Base-by-base conservation (phyloP, 2,113 vertebrate genomes). In the Urocitellus parryii region DNA sequence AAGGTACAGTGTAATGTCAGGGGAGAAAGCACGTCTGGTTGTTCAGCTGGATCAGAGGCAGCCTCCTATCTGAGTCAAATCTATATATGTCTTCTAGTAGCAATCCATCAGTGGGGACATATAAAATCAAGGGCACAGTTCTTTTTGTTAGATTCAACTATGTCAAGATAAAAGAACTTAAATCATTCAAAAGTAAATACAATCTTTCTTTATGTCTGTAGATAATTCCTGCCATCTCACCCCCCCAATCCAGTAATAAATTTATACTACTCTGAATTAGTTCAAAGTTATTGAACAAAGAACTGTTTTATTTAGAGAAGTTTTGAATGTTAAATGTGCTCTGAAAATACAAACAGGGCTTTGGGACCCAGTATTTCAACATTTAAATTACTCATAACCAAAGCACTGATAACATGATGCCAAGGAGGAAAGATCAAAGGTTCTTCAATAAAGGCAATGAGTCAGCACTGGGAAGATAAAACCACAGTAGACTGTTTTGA, bases 301-400 rank as follows among this genome's bases (percentile, higher is more conserved):
- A 83, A 91, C 93, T 68, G 11, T 61, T 90, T 83, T 76, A 70
- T 80, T 81, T 90, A 82, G 88, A 81, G 48, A 92, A 87, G 10
- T 61, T 4, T 14, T 79, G 29, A 79, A 27, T 65, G 6, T 42
- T 83, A 83, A 92, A 84, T 63, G 27, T 72, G 12, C 16, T 83
- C 68, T 87, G 29, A 91, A 95, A 74, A 90, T 48, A 90, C 20
- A 79, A 94, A 32, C 78, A 48, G 11, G 18, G 6, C 37, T 83
- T 56, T 78, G 34, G 13, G 17, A 29, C 32, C 32, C 27, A 45
- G 8, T 39, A 79, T 74, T 74, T 87, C 16, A 67, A 14, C 48
- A 74, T 70, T 63, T 86, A 74, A 94, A 78, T 37, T 79, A 78
- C 32, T 84, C 77, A 83, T 42, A 87, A 89, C 39, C n/a, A 92